Base-by-base conservation (phyloP, 2,888 invertebrate genomes). In the Melangyna quadrimaculata region DNA sequence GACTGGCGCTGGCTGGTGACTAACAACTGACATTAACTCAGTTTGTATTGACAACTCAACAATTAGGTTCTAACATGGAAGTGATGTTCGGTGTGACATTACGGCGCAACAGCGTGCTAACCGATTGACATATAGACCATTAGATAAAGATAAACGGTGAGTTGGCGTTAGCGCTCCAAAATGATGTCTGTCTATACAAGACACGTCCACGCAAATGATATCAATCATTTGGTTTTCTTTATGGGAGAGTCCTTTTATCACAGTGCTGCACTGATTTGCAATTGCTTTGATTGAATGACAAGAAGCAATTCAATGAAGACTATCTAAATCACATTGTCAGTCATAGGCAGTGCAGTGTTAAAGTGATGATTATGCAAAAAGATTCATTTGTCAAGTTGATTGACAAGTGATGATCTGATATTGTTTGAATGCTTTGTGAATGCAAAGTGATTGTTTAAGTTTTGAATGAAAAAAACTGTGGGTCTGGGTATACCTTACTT, bases 341-440 rank as follows among this genome's bases (percentile, higher is more conserved):
- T 55, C 43, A 61, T 3, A 61, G 24, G 10, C 37, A n/a, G 6
- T 29, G 65, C 43, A n/a, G n/a, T n/a, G 65, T 19, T 63, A 43
- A 71, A 75, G 17, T 55, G 55, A 32, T 59, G 71, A 79, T 71
- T 79, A 84, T 78, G 81, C 72, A 72, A 72, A 77, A 22, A 51
- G 67, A 67, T 72, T 67, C 24, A 83, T 79, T 79, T 83, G 78
- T 84, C 79, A 79, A 65, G 24, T 69, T 80, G 80, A 84, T 79
- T 24, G 75, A 71, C 59, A 72, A 59, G 14, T 59, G 79, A 75
- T 79, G 65, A 83, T 48, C 55, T 22, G 45, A 59, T 19, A 24
- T 35, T 35, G 35, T n/a, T n/a, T n/a, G n/a, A n/a, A 55, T 55
- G 53, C 48, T 2, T 7, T 29, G 14, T 61, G 78, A 74, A 78